phyloP scores from a whole-genome alignment of 2,797 vertebrate genomes.

The Discoglossus pictus region DNA sequence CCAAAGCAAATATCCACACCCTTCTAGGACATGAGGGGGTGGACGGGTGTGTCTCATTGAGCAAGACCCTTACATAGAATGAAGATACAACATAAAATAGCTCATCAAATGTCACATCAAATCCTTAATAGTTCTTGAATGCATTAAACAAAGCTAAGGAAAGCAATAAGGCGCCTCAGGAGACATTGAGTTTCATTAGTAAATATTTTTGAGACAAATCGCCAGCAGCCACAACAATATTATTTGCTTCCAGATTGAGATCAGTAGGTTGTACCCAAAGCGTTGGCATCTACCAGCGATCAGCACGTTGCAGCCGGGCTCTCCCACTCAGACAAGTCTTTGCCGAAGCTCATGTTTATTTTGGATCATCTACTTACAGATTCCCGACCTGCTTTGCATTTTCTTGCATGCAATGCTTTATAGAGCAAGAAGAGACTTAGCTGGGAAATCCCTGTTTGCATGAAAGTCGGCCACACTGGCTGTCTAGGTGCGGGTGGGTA shows the following conservation, averaged over 20 bases:
- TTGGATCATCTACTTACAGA: conserved; percentile 20
- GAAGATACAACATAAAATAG: no score
- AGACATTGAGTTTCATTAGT: no score
- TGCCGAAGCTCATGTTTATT: conserved; percentile 14
- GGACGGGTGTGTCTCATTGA: background rate
- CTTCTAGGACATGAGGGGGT: conserved; percentile 1
- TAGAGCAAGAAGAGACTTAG: background rate
- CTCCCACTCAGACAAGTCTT: conserved; percentile 28
- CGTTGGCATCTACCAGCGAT: conserved; percentile 20
- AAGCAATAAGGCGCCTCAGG: no score
- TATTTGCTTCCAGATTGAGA: conserved; percentile 29
- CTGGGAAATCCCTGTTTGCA: no score
- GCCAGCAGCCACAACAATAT: conserved; percentile 41
- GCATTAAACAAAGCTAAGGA: no score
- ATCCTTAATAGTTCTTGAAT: no score
- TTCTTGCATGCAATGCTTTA: conserved; percentile 11
- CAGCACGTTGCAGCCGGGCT: conserved; percentile 21
- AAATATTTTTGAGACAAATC: no score
- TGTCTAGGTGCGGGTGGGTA: no score
- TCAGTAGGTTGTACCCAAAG: conserved; percentile 34
- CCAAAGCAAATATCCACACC: conserved; percentile 11
- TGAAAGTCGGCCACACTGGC: no score
- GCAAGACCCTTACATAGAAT: no score
- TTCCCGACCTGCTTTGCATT: conserved; percentile 12
- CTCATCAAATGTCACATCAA: no score